Conservation (phyloP, 2,113 vertebrate species). For the Notechis scutatus region DNA sequence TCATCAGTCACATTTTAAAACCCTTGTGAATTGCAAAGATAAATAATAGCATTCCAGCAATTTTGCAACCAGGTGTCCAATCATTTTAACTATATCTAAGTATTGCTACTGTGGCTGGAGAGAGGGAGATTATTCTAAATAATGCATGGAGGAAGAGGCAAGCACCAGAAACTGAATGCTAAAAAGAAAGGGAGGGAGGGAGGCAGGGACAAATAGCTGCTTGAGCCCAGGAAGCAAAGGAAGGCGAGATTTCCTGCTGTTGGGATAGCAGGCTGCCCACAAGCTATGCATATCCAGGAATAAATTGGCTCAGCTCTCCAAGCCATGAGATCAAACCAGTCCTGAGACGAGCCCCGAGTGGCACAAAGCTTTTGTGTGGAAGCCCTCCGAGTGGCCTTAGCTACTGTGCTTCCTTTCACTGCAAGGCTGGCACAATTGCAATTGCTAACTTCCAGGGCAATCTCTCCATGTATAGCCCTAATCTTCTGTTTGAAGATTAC, state of each 20-base stretch:
- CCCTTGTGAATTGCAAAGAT: neutral
- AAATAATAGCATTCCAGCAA: neutral
- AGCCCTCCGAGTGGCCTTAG: neutral
- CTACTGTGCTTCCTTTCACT: neutral
- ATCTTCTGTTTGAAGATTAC: neutral
- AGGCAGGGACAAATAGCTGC: neutral
- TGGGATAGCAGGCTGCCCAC: neutral
- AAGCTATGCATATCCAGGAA: neutral
- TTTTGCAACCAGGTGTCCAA: neutral
- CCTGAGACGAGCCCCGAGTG: neutral
- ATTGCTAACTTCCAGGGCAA: neutral
- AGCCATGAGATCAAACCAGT: neutral
- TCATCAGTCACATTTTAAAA: neutral
- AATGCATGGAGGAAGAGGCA: neutral
- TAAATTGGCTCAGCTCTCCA: neutral
- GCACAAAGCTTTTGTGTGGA: neutral
- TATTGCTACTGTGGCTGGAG: neutral
- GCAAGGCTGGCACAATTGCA: neutral
- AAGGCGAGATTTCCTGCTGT: neutral
- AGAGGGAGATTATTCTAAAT: neutral
- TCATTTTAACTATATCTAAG: neutral
- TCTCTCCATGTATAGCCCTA: neutral
- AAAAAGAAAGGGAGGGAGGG: neutral
- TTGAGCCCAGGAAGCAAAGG: neutral
- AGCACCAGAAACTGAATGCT: neutral